Evolutionary conservation across 2,113 vertebrate genomes (phyloP).

Genomic region (Gadus macrocephalus): DNA sequence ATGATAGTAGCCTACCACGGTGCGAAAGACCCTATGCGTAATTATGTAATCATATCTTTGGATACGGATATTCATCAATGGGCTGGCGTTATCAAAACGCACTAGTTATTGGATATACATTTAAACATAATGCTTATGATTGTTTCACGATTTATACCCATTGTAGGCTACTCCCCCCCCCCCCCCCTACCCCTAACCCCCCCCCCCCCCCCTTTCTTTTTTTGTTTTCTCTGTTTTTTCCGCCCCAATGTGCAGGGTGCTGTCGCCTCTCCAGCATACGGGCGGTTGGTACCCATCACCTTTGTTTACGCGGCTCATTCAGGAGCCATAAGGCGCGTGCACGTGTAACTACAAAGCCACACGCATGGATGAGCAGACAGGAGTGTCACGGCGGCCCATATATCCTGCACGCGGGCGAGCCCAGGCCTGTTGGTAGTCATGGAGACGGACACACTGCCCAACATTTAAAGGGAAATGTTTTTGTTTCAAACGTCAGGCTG

Average conservation of each 20-base stretch:
- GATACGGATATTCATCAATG: no score
- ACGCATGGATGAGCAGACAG: not conserved
- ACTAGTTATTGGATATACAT: no score
- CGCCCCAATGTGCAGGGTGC: no score
- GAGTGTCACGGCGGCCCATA: not conserved
- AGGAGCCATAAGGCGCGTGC: constrained; percentile 17
- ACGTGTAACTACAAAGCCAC: not conserved
- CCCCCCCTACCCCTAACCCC: not conserved
- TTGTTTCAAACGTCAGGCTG: no score
- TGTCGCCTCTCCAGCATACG: not conserved
- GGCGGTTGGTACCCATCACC: constrained; percentile 55
- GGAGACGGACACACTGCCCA: constrained; percentile 21
- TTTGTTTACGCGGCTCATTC: constrained; percentile 36
- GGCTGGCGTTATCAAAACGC: no score
- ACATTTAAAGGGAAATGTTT: constrained; percentile 1
- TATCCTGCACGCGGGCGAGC: not conserved
- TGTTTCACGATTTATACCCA: constrained; percentile 12
- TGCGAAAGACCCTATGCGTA: no score
- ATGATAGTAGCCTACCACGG: not conserved
- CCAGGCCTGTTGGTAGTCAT: constrained; percentile 22
- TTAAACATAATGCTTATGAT: no score
- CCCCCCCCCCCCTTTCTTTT: not conserved
- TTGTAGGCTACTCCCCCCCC: not conserved
- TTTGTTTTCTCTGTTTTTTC: constrained; percentile 5
- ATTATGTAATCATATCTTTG: no score